Evolutionary conservation across 2,113 vertebrate genomes (phyloP).

Genomic region (Myotis davidii): DNA sequence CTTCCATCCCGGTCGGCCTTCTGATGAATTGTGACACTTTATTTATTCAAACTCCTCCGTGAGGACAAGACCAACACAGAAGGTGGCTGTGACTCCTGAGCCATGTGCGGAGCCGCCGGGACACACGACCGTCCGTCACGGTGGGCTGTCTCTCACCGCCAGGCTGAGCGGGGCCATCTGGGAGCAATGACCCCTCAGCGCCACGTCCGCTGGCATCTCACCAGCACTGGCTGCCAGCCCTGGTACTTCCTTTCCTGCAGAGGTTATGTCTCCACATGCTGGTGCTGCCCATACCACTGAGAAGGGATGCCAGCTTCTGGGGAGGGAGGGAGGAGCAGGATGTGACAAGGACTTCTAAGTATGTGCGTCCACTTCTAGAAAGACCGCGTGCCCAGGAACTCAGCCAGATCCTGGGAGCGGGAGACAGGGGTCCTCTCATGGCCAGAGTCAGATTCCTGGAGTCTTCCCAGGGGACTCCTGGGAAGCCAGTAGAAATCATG

Average conservation of each 20-base stretch:
- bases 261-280: neutral
- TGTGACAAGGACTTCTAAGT: neutral
- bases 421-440: neutral
- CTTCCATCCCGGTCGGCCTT: neutral
- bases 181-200: neutral
- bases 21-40: neutral
- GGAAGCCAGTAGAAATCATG: neutral
- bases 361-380: neutral
- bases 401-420: neutral
- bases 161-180: neutral
- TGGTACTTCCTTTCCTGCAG: neutral
- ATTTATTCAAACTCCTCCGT: neutral
- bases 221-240: neutral
- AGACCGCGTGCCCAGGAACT: neutral
- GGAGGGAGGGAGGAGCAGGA: too few species aligned
- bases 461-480: neutral
- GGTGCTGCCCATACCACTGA: too few species aligned
- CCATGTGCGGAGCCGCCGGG: accelerated
- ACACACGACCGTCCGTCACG: accelerated
- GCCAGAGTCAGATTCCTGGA: neutral
- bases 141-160: neutral
- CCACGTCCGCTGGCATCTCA: neutral
- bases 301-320: neutral
- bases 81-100: neutral
- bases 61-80: neutral